A percentile compares a stretch with the other conserved stretches of the same genome.
Evolutionary conservation across 2,113 vertebrate species (phyloP).

Genomic region (Lycaon pictus): DNA sequence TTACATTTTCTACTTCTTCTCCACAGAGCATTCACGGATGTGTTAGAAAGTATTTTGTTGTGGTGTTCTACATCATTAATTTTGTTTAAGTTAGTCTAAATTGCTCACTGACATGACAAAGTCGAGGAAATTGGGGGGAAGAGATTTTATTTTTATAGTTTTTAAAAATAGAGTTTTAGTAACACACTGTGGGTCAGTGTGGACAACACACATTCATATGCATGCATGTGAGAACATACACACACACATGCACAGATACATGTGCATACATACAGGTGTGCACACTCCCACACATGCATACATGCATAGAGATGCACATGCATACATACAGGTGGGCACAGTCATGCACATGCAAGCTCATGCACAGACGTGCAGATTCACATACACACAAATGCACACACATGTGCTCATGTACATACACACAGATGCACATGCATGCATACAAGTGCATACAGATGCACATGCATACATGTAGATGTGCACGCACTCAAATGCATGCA

Average conservation of each 20-base stretch:
- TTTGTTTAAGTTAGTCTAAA: constrained; percentile 51
- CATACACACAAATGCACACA: too few relatives aligned
- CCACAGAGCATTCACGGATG: not conserved
- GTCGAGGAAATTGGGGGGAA: not conserved
- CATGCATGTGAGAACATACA: not conserved
- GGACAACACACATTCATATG: not conserved
- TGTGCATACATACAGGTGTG: accelerated
- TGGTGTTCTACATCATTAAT: constrained; percentile 50
- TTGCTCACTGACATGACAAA: constrained; percentile 33
- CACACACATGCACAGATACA: not conserved
- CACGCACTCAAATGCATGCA: too few relatives aligned
- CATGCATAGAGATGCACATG: too few relatives aligned
- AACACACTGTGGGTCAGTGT: too few relatives aligned
- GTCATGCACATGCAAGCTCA: too few relatives aligned
- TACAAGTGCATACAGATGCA: too few relatives aligned
- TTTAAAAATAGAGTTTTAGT: not conserved
- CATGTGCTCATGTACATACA: too few relatives aligned
- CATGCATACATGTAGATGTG: too few relatives aligned
- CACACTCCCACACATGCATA: too few relatives aligned
- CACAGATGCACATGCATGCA: too few relatives aligned
- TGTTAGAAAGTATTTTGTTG: constrained; percentile 56
- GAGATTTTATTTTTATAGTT: constrained; percentile 45
- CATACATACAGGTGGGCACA: accelerated
- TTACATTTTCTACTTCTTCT: constrained; percentile 59
- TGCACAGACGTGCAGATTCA: too few relatives aligned